A percentile compares a stretch with the other conserved stretches of the same genome.
Conservation (phyloP, 2,797 vertebrate genomes). For the Heteromormyrus szaboi region DNA sequence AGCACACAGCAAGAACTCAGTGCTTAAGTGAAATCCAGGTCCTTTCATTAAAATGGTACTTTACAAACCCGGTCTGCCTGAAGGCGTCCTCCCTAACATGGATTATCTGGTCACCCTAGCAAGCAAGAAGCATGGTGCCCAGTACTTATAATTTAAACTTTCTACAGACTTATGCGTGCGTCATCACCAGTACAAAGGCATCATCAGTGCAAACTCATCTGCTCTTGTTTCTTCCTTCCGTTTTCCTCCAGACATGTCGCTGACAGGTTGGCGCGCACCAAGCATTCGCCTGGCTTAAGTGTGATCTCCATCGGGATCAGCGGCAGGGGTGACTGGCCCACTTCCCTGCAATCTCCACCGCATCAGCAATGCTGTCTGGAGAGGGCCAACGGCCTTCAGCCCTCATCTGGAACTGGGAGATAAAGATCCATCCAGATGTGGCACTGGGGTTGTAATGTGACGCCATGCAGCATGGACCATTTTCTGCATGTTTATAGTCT, state of each 20-base stretch:
- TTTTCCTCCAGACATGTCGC: not conserved
- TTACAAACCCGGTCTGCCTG: not conserved
- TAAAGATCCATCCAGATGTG: not conserved
- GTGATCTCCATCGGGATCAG: slow-evolving; percentile 1
- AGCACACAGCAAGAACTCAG: not conserved
- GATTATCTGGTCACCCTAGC: not conserved
- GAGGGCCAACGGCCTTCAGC: not conserved
- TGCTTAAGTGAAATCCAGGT: not conserved
- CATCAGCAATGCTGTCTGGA: not conserved
- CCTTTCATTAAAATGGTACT: not conserved
- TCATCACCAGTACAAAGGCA: not conserved
- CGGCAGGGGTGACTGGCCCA: not conserved
- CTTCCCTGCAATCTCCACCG: not conserved
- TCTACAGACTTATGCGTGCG: not conserved
- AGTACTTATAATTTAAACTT: not conserved
- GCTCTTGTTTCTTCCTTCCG: not conserved
- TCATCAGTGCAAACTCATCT: not conserved
- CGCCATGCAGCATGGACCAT: not conserved
- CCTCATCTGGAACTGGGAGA: not conserved
- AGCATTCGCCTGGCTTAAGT: not conserved
- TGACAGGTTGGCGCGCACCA: not conserved
- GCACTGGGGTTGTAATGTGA: not conserved
- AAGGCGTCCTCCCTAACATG: not conserved
- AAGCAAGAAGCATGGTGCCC: not conserved
- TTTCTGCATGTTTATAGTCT: not conserved